Base-by-base conservation (phyloP, 2,888 invertebrate species). In the Drosophila anomalipes region DNA sequence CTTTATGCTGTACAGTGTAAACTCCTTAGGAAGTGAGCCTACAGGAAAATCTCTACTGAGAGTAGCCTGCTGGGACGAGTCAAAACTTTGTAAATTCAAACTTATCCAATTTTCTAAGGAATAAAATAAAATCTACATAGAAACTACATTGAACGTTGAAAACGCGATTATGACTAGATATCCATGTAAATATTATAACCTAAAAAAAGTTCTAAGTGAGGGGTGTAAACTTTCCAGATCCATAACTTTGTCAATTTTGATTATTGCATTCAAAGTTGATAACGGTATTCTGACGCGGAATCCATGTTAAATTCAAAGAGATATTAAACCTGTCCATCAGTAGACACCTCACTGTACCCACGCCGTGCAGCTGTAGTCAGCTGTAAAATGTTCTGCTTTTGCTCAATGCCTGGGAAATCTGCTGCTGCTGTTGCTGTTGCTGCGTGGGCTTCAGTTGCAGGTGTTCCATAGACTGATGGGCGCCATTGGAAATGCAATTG, bases 401-500 rank as follows among this genome's bases (percentile, higher is more conserved):
- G 57, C 53, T 59, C 66, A 22, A 41, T 65, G 78, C 53, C 79
- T 68, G 69, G 61, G 65, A 77, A 72, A 75, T 79, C 74, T 68
- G 69, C 44, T 73, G 72, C 47, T 14, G 44, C 30, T 37, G 60
- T 41, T 53, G 53, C 33, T 44, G 41, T 26, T 54, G 54, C 26
- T 73, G 86, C 79, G 84, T 81, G 86, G 89, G 87, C 66, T 37
- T 39, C 9, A 26, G 33, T 70, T 84, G 86, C 85, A 89, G 89
- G 86, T 86, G 89, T 89, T 84, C 87, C 74, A 76, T 70, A 86
- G 85, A 89, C 89, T 79, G 82, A 87, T 84, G 79, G 82, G 82
- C 87, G 79, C 85, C 89, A 89, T 89, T 85, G 66, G 66, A 62
- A 66, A 66, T 62, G 62, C 66, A 77, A 79, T 72, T 69, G 79